Conservation (phyloP, 1,140 invertebrate genomes). For the Philaenus spumarius region DNA sequence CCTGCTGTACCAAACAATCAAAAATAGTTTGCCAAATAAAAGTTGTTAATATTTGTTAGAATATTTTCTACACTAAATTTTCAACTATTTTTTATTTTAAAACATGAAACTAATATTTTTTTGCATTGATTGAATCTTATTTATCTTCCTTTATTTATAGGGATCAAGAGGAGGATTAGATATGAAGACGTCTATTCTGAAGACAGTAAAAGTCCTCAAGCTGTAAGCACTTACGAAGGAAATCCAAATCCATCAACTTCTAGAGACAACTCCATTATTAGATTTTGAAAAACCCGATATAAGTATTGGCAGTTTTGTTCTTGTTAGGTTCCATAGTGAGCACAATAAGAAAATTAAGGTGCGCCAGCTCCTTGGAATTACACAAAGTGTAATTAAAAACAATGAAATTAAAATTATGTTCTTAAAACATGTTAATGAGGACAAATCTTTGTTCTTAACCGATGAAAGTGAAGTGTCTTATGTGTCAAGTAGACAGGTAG, state of each 20-base stretch:
- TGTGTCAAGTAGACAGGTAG: background rate
- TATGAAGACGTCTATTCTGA: background rate
- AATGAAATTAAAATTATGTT: background rate
- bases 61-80: background rate
- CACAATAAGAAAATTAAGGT: background rate
- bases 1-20: no score
- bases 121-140: background rate
- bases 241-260: no score
- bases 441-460: background rate
- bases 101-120: background rate
- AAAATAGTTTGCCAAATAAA: background rate
- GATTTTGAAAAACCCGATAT: background rate
- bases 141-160: background rate
- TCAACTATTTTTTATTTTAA: background rate
- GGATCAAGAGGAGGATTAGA: background rate
- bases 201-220: no score
- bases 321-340: background rate
- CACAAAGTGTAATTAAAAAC: background rate
- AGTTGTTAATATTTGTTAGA: background rate
- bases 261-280: no score
- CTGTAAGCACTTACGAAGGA: no score
- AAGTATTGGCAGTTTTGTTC: background rate
- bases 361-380: background rate
- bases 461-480: background rate
- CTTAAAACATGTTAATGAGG: background rate